Conservation (phyloP, 2,113 vertebrate genomes). For the Etheostoma cragini region DNA sequence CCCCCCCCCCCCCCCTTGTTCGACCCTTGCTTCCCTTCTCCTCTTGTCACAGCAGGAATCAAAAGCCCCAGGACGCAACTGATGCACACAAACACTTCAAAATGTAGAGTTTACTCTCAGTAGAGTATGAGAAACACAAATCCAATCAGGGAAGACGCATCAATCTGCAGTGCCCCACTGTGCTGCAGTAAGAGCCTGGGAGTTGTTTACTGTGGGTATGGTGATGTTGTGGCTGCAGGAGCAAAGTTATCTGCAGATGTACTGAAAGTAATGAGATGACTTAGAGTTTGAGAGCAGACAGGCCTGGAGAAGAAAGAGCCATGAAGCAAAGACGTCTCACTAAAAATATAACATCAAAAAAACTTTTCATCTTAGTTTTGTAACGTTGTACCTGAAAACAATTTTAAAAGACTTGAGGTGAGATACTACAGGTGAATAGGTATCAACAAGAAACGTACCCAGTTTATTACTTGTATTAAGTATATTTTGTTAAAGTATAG, state of each 20-base stretch:
- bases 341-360: slow-evolving; percentile 7
- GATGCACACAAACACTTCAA: background rate
- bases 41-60: slow-evolving; percentile 10
- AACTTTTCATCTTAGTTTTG: no score
- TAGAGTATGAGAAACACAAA: slow-evolving; percentile 10
- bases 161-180: slow-evolving; percentile 24
- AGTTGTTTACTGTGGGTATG: slow-evolving; percentile 30
- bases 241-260: background rate
- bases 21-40: background rate
- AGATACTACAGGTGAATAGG: no score
- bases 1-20: slow-evolving; percentile 25
- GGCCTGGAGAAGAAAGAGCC: slow-evolving; percentile 1
- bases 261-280: background rate
- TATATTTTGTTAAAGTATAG: no score
- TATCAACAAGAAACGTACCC: no score
- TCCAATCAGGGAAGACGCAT: slow-evolving; percentile 36
- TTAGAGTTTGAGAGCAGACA: slow-evolving; percentile 3
- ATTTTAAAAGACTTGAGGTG: background rate
- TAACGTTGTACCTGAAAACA: background rate
- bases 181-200: slow-evolving; percentile 28
- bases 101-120: background rate
- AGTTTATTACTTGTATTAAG: no score
- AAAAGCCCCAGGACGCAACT: background rate
- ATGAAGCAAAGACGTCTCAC: background rate
- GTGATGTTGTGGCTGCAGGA: slow-evolving; percentile 10